Percentiles rank a stretch among this genome's conserved stretches.
Evolutionary conservation across 1,140 invertebrate species (phyloP).

Genomic region (Papilio dardanus): DNA sequence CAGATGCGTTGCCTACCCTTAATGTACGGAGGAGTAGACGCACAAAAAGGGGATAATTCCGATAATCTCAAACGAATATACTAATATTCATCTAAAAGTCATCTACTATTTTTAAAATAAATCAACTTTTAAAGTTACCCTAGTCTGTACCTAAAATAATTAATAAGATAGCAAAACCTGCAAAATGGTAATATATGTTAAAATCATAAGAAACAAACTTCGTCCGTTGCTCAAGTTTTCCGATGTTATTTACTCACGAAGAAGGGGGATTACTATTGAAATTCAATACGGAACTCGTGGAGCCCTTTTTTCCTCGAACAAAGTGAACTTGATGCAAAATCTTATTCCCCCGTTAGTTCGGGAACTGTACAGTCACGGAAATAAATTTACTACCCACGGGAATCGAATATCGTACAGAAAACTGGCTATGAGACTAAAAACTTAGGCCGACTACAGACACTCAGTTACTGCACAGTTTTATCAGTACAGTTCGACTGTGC

Average conservation of each 20-base stretch:
- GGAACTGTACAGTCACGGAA: conserved; percentile 30
- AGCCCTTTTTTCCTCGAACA: conserved; percentile 52
- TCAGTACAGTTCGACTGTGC: no score
- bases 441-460: no score
- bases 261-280: conserved; percentile 47
- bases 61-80: no score
- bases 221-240: conserved; percentile 25
- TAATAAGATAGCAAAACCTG: conserved; percentile 12
- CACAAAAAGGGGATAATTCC: no score
- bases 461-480: no score
- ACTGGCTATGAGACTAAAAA: background rate
- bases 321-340: conserved; percentile 63
- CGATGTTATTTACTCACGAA: conserved; percentile 35
- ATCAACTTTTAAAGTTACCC: background rate
- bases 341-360: conserved; percentile 62
- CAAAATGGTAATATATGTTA: conserved; percentile 21
- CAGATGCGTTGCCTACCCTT: no score
- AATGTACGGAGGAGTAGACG: no score
- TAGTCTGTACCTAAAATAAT: background rate
- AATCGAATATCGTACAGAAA: background rate
- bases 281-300: conserved; percentile 55
- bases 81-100: no score
- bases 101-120: background rate
- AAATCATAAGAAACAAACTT: conserved; percentile 27
- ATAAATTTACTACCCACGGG: background rate